A percentile compares a stretch with the other conserved stretches of the same genome.
phyloP scores from a whole-genome alignment of 2,888 invertebrate species.

The Catocala nupta region DNA sequence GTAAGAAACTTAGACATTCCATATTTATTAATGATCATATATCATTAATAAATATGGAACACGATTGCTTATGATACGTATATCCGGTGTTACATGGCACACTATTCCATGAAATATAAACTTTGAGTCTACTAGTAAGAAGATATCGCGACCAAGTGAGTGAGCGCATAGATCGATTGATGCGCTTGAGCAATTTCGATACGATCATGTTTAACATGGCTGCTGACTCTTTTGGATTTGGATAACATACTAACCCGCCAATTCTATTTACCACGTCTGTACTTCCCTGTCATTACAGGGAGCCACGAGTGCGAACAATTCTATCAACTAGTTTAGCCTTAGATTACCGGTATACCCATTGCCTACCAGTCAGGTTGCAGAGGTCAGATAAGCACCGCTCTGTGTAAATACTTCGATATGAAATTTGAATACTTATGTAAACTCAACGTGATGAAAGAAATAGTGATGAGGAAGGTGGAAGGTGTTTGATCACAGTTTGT shows the following conservation, averaged over 20 bases:
- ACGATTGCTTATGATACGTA: not conserved
- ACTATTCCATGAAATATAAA: not conserved
- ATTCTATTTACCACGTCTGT: not conserved
- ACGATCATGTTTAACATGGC: not conserved
- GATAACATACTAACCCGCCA: not conserved
- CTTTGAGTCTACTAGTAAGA: constrained; percentile 3
- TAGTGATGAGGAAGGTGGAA: not conserved
- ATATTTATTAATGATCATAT: no score
- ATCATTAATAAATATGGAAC: constrained; percentile 8
- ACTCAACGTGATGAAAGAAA: not conserved
- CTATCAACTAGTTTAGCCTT: constrained; percentile 7
- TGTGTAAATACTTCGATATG: not conserved
- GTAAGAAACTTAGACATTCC: no score
- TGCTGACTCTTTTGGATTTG: not conserved
- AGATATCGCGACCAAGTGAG: not conserved
- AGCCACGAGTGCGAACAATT: constrained; percentile 1
- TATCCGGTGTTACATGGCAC: constrained; percentile 1
- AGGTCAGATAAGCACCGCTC: not conserved
- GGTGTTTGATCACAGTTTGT: constrained; percentile 30
- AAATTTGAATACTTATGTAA: not conserved
- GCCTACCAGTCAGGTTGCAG: not conserved
- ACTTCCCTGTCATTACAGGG: constrained; percentile 3
- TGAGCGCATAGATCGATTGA: not conserved
- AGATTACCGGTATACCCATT: constrained; percentile 2
- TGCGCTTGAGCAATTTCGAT: not conserved